A percentile compares a stretch with the other conserved stretches of the same genome.
Conservation (phyloP, 2,888 invertebrate genomes). For the Aphodius granarius region DNA sequence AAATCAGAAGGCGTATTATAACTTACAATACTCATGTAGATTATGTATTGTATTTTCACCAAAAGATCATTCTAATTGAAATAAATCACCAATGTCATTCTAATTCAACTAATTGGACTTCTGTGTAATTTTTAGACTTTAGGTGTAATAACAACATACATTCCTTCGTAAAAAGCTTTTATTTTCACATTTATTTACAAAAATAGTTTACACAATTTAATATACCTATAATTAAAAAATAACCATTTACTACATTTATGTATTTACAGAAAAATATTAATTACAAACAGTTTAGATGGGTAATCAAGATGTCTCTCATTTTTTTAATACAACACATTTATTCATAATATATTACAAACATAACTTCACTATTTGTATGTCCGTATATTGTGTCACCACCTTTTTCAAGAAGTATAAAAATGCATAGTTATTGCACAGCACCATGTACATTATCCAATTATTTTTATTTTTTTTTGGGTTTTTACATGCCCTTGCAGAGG, state of each 20-base stretch:
- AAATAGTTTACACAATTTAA: conserved; percentile 48
- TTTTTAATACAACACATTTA: conserved; percentile 2
- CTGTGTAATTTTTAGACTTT: background rate
- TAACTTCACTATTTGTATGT: background rate
- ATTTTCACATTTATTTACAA: conserved; percentile 47
- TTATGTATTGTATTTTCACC: too few species aligned
- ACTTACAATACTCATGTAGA: too few species aligned
- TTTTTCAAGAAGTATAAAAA: background rate
- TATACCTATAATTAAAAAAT: conserved; percentile 36
- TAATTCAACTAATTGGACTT: too few species aligned
- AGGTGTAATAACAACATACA: background rate
- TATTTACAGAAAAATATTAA: conserved; percentile 25
- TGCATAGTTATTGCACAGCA: background rate
- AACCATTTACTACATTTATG: conserved; percentile 23
- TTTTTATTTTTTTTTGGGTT: background rate
- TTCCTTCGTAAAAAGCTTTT: conserved; percentile 29
- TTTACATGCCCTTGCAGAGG: background rate
- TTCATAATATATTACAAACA: conserved; percentile 10
- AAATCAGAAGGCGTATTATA: too few species aligned
- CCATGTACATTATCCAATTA: background rate
- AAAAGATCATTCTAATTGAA: too few species aligned
- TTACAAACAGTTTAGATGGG: conserved; percentile 29
- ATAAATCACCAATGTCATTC: too few species aligned
- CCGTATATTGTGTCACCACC: background rate
- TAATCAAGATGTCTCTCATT: background rate